phyloP scores from a whole-genome alignment of 2,113 vertebrate genomes.

The Cinclus cinclus region DNA sequence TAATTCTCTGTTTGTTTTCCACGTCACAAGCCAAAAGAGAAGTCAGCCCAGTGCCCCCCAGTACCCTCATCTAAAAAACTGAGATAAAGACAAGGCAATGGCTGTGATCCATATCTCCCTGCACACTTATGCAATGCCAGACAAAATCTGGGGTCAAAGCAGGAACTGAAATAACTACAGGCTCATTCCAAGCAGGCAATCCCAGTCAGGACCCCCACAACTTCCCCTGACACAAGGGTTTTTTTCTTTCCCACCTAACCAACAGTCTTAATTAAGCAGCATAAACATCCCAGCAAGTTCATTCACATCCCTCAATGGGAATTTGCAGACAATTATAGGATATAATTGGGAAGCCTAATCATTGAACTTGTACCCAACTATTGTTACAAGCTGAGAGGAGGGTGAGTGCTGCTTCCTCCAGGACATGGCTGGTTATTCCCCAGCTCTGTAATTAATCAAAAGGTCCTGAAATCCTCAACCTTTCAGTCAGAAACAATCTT shows the following conservation, averaged over 20 bases:
- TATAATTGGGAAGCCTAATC: slow-evolving; percentile 80
- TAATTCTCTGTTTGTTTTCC: background rate
- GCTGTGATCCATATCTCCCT: background rate
- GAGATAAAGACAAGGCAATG: background rate
- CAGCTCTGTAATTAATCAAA: background rate
- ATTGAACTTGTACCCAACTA: slow-evolving; percentile 66
- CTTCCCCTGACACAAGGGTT: background rate
- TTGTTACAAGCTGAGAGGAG: slow-evolving; percentile 21
- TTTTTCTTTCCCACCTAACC: background rate
- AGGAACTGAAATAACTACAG: background rate
- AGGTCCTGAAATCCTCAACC: background rate
- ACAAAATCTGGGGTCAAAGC: background rate
- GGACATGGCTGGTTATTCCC: background rate
- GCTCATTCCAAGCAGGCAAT: background rate
- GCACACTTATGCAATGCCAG: background rate
- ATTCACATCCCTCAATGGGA: slow-evolving; percentile 68
- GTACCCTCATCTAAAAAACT: background rate
- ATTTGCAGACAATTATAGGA: slow-evolving; percentile 79
- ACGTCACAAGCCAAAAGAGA: background rate
- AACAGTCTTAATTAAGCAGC: slow-evolving; percentile 3
- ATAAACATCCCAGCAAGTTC: slow-evolving; percentile 29
- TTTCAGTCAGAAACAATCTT: background rate
- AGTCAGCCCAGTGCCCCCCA: background rate
- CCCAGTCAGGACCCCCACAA: background rate
- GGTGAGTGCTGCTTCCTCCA: slow-evolving; percentile 41